Evolutionary conservation across 37 sponge, comb jelly and placozoan species (phyloP), one percentile per base, ranked within the genome.

Genomic region (Oopsacas minuta): DNA sequence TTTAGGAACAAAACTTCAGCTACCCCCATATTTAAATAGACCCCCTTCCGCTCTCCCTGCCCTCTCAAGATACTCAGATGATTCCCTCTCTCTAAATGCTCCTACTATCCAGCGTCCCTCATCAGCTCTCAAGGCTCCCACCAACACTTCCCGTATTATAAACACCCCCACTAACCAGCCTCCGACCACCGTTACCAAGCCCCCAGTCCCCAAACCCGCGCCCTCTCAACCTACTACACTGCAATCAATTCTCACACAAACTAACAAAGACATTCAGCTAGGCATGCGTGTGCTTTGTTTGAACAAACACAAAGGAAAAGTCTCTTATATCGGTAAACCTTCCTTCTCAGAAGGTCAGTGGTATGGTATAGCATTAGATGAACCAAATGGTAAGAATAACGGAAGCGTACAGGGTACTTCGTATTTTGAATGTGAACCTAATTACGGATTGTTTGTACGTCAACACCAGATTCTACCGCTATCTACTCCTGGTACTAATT

Each of bases 321-420:
- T 61, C 75, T 61, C 90, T 37, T 97, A 93, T 82, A 61, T 91
- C 0, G 98, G 98, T 1, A 39, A 90, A n/a, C 91, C 98, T 0
- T 90, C 90, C 81, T 97, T 97, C 89, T 91, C 98, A 0, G 83
- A 39, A 23, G 98, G 98, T 0, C 83, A 75, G 0, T 97, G 98
- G 98, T 92, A 90, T 5, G 98, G 98, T 0, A 82, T 97, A 22
- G 87, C 91, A 8, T 84, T 97, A 37, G 91, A 92, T 51, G 86
- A 88, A 0, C 75, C 84, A 1, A 84, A 88, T 8, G 98, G 98
- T 1, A 97, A 97, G 86, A 97, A 97, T 85, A 89, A 97, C 86
- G 98, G 98, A 0, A 46, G 52, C n/a, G 94, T 97, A 23, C 83
- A 89, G 36, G 98, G 94, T 17, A 90, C 90, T 36, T 53, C 86